Percentiles rank a stretch among this genome's conserved stretches.
These are phyloP conservation scores for Virgularia gustaviana DNA, from an alignment of 92 coral and sea anemone species.

Conservation along the genomic window DNA sequence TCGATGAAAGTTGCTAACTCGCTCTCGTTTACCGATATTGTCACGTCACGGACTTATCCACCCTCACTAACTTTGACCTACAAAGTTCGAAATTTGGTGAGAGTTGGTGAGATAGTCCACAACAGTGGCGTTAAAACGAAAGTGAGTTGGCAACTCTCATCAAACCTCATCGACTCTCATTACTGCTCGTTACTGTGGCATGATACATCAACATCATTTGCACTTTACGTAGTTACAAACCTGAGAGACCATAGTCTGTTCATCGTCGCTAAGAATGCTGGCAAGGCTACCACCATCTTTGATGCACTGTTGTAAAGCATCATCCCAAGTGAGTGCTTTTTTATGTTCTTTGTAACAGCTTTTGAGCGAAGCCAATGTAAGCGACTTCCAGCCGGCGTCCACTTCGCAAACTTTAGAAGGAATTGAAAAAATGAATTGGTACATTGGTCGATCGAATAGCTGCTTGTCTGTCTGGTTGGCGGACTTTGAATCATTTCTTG, in stretches of 20 bases:
- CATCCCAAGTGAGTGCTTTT: slow-evolving; percentile 73
- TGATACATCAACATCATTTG: neutral
- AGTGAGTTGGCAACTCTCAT: too few species aligned
- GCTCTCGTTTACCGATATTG: neutral
- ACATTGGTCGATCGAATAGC: neutral
- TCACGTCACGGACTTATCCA: neutral
- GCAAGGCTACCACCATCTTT: slow-evolving; percentile 75
- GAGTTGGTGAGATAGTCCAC: too few species aligned
- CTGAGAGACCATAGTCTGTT: slow-evolving; percentile 96
- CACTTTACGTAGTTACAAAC: slow-evolving; percentile 52
- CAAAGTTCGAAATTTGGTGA: too few species aligned
- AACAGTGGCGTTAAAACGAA: too few species aligned
- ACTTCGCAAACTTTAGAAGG: slow-evolving; percentile 57
- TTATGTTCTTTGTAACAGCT: slow-evolving; percentile 83
- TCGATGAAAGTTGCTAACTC: neutral
- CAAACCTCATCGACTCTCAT: too few species aligned
- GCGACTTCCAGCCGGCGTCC: slow-evolving; percentile 73
- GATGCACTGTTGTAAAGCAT: slow-evolving; percentile 70
- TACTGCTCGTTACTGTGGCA: too few species aligned
- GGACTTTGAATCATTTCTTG: too few species aligned
- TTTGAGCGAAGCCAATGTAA: slow-evolving; percentile 75
- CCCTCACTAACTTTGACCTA: too few species aligned
- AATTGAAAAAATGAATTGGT: neutral
- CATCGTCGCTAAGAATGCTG: slow-evolving; percentile 87
- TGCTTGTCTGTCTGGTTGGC: neutral